Evolutionary conservation across 2,888 invertebrate species (phyloP).

Genomic region (Willowsia nigromaculata): DNA sequence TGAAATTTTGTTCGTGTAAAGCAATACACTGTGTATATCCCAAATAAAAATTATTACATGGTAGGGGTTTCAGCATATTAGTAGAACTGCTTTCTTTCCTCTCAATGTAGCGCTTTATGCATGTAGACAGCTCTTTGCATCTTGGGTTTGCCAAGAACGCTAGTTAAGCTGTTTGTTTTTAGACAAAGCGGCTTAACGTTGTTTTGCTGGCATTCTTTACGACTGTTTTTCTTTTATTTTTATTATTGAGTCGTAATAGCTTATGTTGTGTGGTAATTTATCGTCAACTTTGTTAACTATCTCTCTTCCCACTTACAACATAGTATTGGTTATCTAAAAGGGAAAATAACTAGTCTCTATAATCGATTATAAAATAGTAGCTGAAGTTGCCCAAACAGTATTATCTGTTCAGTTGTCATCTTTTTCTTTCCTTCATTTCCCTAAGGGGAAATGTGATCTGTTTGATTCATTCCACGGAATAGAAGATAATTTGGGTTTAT

Average conservation of each 20-base stretch:
- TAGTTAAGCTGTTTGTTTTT: not conserved
- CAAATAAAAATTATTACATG: no score
- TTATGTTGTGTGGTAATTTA: not conserved
- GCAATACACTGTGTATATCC: no score
- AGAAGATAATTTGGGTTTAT: no score
- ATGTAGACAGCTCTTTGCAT: not conserved
- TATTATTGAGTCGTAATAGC: not conserved
- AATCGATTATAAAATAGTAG: no score
- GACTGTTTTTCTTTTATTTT: constrained; percentile 20
- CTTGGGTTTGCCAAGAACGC: constrained; percentile 16
- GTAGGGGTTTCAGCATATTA: not conserved
- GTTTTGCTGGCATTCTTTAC: constrained; percentile 5
- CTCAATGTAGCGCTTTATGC: not conserved
- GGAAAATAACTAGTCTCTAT: not conserved
- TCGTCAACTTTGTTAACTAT: not conserved
- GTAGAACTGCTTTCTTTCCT: no score
- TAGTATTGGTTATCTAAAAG: not conserved
- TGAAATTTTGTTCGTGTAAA: no score
- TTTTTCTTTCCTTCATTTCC: no score
- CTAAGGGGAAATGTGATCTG: no score
- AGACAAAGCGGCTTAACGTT: not conserved
- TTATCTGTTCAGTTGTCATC: no score
- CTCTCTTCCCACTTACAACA: not conserved
- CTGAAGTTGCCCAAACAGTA: no score
- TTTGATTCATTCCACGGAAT: no score